These are phyloP conservation scores for Gonocerus acuteangulatus DNA, from an alignment of 2,888 invertebrate genomes.

Conservation along the genomic window DNA sequence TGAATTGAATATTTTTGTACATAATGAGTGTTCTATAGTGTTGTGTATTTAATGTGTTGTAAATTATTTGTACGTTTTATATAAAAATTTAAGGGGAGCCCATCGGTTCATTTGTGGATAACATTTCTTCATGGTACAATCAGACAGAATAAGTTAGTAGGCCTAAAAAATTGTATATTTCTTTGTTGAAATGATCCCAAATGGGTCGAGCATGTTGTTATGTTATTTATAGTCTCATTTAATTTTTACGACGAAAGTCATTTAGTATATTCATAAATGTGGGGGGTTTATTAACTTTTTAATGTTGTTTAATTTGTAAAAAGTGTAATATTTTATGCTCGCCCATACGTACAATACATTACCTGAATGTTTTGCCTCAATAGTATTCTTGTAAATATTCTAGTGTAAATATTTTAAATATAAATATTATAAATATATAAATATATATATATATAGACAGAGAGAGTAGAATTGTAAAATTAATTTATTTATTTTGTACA, in stretches of 20 bases:
- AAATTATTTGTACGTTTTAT: constrained; percentile 38
- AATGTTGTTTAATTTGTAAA: constrained; percentile 12
- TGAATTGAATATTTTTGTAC: constrained; percentile 51
- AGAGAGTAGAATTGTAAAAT: constrained; percentile 13
- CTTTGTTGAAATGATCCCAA: constrained; percentile 15
- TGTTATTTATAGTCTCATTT: constrained; percentile 16
- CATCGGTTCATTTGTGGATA: constrained; percentile 1
- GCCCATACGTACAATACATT: constrained; percentile 29
- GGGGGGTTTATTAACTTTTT: constrained; percentile 6
- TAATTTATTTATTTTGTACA: constrained; percentile 27
- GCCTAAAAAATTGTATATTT: constrained; percentile 19
- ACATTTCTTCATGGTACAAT: constrained; percentile 17
- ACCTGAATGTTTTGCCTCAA: constrained; percentile 28
- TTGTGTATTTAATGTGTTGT: constrained; percentile 46
- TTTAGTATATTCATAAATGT: no score
- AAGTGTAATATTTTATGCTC: constrained; percentile 25
- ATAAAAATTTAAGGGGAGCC: constrained; percentile 9
- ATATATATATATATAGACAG: constrained; percentile 4
- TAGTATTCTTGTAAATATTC: constrained; percentile 33
- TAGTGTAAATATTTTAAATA: constrained; percentile 31
- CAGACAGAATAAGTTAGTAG: constrained; percentile 18
- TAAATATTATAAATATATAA: constrained; percentile 17
- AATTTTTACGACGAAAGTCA: constrained; percentile 2
- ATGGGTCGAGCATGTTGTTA: constrained; percentile 18
- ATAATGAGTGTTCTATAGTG: constrained; percentile 48